Base-by-base conservation (phyloP, 2,888 invertebrate species). In the Andrena bicolor region DNA sequence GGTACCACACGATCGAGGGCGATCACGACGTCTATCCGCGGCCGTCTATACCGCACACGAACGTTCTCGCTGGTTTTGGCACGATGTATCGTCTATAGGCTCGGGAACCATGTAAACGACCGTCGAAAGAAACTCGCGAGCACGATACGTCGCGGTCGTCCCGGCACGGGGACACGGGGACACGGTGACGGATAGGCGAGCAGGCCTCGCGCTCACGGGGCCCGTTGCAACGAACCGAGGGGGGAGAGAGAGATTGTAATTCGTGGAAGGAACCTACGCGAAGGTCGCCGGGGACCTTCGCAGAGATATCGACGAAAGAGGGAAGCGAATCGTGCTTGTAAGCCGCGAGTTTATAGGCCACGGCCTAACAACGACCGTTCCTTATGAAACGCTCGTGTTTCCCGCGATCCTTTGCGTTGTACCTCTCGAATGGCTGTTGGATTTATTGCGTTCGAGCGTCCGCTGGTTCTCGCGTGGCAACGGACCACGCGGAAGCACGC, bases 291-390 rank as follows among this genome's bases (percentile, higher is more conserved):
- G 10, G 58, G 65, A 58, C 76, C 23, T 35, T 60, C 68, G 64
- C 51, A 69, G 73, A 79, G 76, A 76, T 76, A 69, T 71, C 56
- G 75, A 65, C 41, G 76, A 76, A 81, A 82, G 79, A 74, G 74
- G 77, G 77, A 83, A 75, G 68, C 72, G 73, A 41, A 71, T 84
- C 84, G 84, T 80, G 83, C 80, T 83, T 80, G 84, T 80, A 80
- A 80, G 69, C 69, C 70, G 74, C 76, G 83, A 80, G 73, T 83
- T 84, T 84, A 84, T 83, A 82, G 82, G 69, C 68, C 82, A 74
- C 71, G 81, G 80, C 63, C 66, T 75, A 72, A 76, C 82, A 76
- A 68, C 70, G 69, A 53, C 30, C 83, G 72, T 70, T 81, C 82
- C 58, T 74, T 71, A 70, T 77, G 68, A 73, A 74, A 76, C 51